phyloP scores from a whole-genome alignment of 2,888 invertebrate species.

The Hypomecis punctinalis region DNA sequence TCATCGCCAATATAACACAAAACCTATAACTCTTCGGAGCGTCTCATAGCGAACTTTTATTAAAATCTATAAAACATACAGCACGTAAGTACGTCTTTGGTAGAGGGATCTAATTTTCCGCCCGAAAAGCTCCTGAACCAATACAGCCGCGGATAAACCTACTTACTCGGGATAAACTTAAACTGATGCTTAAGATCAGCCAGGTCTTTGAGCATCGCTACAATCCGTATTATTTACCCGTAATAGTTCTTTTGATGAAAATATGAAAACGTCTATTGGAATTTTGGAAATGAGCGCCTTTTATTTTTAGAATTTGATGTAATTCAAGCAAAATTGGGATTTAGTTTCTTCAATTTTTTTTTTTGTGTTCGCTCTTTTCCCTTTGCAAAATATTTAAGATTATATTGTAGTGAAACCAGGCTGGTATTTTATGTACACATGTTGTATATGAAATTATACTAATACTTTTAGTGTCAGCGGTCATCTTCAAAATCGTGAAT shows the following conservation, averaged over 20 bases:
- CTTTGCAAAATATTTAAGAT: no score
- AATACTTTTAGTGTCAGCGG: no score
- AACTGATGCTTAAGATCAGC: constrained; percentile 59
- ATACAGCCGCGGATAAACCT: constrained; percentile 63
- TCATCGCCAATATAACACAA: constrained; percentile 1
- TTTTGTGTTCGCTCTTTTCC: no score
- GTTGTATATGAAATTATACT: no score
- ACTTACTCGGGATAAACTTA: constrained; percentile 63
- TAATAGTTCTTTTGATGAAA: constrained; percentile 10
- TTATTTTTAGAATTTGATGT: no score
- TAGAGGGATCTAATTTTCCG: constrained; percentile 65
- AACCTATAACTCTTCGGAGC: constrained; percentile 37
- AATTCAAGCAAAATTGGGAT: no score
- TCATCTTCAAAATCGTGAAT: no score
- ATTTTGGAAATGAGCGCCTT: no score
- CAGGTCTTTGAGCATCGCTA: constrained; percentile 51
- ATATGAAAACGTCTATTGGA: neutral
- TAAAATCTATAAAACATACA: constrained; percentile 47
- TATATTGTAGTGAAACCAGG: no score
- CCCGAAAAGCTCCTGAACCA: constrained; percentile 62
- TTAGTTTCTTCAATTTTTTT: no score
- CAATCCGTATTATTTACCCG: constrained; percentile 46
- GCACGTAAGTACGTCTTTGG: constrained; percentile 42
- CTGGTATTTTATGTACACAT: no score
- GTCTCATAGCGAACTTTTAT: constrained; percentile 42